These are phyloP conservation scores for Melanerpes formicivorus DNA, from an alignment of 2,113 vertebrate genomes.

Conservation along the genomic window DNA sequence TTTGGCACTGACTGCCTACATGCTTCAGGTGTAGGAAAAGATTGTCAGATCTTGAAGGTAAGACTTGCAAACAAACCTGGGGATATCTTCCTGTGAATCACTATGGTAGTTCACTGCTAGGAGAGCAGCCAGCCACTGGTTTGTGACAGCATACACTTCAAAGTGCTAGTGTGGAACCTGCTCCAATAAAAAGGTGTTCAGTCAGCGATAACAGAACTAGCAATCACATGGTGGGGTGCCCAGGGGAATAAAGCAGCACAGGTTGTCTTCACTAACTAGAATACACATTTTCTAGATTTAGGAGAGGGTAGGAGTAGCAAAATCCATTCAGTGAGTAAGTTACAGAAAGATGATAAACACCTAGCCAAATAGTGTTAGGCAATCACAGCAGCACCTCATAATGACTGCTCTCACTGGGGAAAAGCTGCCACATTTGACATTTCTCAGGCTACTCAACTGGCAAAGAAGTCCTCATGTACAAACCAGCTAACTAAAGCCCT, in stretches of 20 bases:
- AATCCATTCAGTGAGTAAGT: not conserved
- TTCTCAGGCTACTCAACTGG: not conserved
- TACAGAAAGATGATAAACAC: not conserved
- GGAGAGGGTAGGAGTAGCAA: not conserved
- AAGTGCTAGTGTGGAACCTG: not conserved
- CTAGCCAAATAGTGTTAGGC: not conserved
- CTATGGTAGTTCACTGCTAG: not conserved
- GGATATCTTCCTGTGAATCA: not conserved
- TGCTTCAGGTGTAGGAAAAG: not conserved
- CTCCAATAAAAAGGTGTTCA: not conserved
- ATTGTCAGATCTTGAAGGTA: not conserved
- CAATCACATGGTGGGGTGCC: accelerated
- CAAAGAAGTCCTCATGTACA: not conserved
- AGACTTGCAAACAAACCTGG: not conserved
- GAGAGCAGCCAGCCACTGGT: not conserved
- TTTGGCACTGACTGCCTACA: not conserved
- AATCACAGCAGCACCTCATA: not conserved
- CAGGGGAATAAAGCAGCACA: accelerated
- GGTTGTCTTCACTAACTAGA: not conserved
- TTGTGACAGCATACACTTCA: not conserved
- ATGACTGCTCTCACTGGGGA: not conserved
- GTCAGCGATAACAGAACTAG: not conserved
- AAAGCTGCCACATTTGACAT: not conserved
- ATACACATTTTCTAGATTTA: not conserved
- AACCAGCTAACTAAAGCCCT: not conserved